Evolutionary conservation across 2,113 vertebrate species (phyloP), one percentile per base, ranked within the genome.

Genomic region (Cisticola juncidis): DNA sequence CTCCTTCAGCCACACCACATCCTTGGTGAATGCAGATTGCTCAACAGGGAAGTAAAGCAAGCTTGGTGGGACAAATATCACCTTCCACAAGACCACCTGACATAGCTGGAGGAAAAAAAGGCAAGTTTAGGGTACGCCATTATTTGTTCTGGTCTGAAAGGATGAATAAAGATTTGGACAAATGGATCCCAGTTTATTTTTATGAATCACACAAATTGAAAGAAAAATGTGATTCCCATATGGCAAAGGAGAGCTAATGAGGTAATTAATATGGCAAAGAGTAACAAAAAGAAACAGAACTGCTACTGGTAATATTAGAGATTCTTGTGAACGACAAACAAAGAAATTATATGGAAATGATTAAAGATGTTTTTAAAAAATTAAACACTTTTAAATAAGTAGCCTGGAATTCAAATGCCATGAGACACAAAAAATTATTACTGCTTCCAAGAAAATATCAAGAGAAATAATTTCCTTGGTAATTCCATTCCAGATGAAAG

Each of bases 371-470:
- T 57, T 90, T 0, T 5, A 38, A 94, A 91, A 91, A 81, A 50
- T 12, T 25, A 82, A 81, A 60, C 44, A 74, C 14, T 77, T 86
- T 70, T 26, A 71, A 87, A 88, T 35, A 92, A 81, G 9, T 38
- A 68, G 51, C 14, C 60, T 57, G 35, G 48, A 94, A 85, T 91
- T 93, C 65, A 84, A 89, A 70, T 69, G 25, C 40, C 25, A 8
- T 56, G 35, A 89, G 44, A 86, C 44, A 68, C 7, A 70, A 76
- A 65, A 72, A 81, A 66, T 15, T 0, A 78, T 56, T 93, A 79
- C 31, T 73, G 47, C 38, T 90, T 90, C 83, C 85, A 83, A 92
- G 54, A 94, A 96, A 90, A 73, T 48, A 86, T 12, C 70, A 80
- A 33, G 25, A 86, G 50, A 94, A 94, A 65, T 50, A 24, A 92